Percentiles rank a stretch among this genome's conserved stretches.
Evolutionary conservation across 1,140 invertebrate genomes (phyloP).

Genomic region (Atopsyche davidsoni): DNA sequence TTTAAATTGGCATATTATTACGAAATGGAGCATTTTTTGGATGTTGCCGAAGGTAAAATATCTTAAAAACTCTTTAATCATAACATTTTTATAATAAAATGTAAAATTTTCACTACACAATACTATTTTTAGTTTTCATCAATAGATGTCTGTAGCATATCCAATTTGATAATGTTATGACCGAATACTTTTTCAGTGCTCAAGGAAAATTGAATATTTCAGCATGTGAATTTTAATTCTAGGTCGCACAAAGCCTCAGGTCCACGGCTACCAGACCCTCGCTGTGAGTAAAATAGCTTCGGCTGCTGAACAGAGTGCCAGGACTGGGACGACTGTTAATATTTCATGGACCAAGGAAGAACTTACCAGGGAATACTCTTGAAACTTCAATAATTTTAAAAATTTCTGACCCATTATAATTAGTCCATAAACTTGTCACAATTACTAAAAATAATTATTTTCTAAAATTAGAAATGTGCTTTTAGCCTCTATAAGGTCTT

Average conservation of each 20-base stretch:
- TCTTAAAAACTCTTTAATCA: neutral
- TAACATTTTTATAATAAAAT: neutral
- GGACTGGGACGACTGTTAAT: conserved; percentile 44
- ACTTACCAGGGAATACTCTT: conserved; percentile 33
- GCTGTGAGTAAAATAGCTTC: conserved; percentile 52
- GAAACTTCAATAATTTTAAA: conserved; percentile 18
- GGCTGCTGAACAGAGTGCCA: conserved; percentile 51
- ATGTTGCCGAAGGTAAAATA: conserved; percentile 54
- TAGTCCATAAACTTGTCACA: too few relatives aligned
- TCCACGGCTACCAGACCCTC: conserved; percentile 47
- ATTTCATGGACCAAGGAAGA: conserved; percentile 43
- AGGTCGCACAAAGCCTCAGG: conserved; percentile 41
- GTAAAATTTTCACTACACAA: neutral
- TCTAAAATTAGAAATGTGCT: too few relatives aligned
- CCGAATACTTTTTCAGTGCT: too few relatives aligned
- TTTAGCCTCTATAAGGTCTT: too few relatives aligned
- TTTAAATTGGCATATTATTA: conserved; percentile 52
- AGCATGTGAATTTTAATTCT: neutral
- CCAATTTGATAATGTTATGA: too few relatives aligned
- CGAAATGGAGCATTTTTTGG: conserved; percentile 62
- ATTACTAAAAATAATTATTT: too few relatives aligned
- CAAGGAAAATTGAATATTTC: too few relatives aligned
- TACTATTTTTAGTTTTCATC: neutral
- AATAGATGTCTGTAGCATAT: neutral
- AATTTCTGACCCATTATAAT: too few relatives aligned